phyloP scores from a whole-genome alignment of 2,113 vertebrate genomes.

The Passer domesticus region DNA sequence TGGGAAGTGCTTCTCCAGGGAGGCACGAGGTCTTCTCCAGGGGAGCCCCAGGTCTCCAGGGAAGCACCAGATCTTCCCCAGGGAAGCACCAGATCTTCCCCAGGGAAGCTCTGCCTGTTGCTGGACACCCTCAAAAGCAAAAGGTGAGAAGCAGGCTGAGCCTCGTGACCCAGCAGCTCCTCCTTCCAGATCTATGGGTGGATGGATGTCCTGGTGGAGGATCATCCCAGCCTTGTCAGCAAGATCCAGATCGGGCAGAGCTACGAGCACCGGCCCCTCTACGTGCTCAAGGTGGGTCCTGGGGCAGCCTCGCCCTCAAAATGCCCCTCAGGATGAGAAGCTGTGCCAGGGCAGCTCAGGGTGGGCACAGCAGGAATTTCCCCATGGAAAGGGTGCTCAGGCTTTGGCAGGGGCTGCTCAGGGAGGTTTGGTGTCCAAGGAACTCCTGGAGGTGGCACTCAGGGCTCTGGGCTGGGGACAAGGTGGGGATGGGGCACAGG shows the following conservation, averaged over 20 bases:
- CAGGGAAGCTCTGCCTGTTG: background rate
- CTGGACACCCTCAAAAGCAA: background rate
- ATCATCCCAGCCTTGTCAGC: slow-evolving; percentile 83
- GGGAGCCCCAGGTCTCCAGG: background rate
- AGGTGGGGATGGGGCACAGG: background rate
- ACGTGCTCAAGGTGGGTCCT: slow-evolving; percentile 84
- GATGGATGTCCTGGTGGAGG: slow-evolving; percentile 84
- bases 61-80: background rate
- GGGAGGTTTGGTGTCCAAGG: too few species aligned
- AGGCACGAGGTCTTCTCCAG: too few species aligned
- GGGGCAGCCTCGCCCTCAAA: accelerated
- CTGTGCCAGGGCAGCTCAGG: background rate
- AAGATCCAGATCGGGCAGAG: slow-evolving; percentile 86
- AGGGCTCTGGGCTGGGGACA: background rate
- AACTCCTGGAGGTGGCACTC: background rate
- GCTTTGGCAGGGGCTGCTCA: background rate
- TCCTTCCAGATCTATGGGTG: slow-evolving; percentile 85
- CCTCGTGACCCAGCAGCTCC: background rate
- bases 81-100: background rate
- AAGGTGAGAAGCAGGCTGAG: background rate
- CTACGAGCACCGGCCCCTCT: slow-evolving; percentile 83
- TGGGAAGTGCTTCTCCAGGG: background rate
- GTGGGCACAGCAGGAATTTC: background rate
- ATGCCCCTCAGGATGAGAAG: background rate
- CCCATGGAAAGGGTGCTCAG: background rate